These are phyloP conservation scores for Paracyclopina nana DNA, from an alignment of 1,140 invertebrate species.

Conservation along the genomic window DNA sequence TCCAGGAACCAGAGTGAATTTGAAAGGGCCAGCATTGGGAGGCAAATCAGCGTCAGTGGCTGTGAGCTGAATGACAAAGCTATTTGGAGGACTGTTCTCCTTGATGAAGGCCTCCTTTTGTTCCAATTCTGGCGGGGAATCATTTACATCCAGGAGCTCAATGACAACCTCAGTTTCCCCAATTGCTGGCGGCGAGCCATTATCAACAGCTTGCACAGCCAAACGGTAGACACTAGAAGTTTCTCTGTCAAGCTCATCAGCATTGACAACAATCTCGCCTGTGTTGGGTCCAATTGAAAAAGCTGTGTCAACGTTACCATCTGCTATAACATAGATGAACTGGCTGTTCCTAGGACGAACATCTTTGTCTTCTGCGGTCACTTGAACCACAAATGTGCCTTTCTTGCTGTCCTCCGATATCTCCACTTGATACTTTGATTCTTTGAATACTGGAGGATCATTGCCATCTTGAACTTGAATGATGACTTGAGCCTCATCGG, in stretches of 20 bases:
- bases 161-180: slow-evolving; percentile 61
- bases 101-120: slow-evolving; percentile 40
- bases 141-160: slow-evolving; percentile 63
- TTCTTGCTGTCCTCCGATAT: slow-evolving; percentile 51
- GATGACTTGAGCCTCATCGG: slow-evolving; percentile 78
- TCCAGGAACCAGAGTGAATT: slow-evolving; percentile 53
- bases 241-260: slow-evolving; percentile 57
- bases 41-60: slow-evolving; percentile 72
- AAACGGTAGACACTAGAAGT: slow-evolving; percentile 48
- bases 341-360: slow-evolving; percentile 72
- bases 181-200: slow-evolving; percentile 60
- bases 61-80: slow-evolving; percentile 56
- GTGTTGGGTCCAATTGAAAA: slow-evolving; percentile 35
- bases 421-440: slow-evolving; percentile 46
- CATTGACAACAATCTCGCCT: slow-evolving; percentile 52
- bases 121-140: slow-evolving; percentile 40
- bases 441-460: slow-evolving; percentile 74
- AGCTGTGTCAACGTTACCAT: slow-evolving; percentile 35
- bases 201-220: slow-evolving; percentile 73
- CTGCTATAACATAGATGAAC: slow-evolving; percentile 66
- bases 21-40: slow-evolving; percentile 77
- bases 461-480: slow-evolving; percentile 86
- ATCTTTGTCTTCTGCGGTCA: slow-evolving; percentile 75
- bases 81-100: slow-evolving; percentile 69
- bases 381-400: slow-evolving; percentile 50